These are phyloP conservation scores for Plestiodon gilberti DNA, from an alignment of 2,113 vertebrate genomes.

Conservation along the genomic window DNA sequence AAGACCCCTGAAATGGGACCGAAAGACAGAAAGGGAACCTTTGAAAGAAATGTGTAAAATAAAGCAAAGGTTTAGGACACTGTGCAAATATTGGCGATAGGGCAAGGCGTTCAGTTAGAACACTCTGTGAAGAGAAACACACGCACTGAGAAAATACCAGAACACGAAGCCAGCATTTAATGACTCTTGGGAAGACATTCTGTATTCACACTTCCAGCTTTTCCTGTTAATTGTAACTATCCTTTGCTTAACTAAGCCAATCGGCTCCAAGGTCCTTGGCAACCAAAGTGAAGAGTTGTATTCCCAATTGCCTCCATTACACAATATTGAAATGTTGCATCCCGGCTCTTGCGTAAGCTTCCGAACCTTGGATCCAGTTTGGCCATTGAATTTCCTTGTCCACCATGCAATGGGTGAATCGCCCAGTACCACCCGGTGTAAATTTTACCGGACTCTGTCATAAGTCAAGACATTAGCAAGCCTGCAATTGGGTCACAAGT, in stretches of 20 bases:
- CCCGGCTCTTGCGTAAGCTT: slow-evolving; percentile 1
- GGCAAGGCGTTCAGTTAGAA: neutral
- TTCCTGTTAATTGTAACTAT: neutral
- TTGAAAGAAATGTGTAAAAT: neutral
- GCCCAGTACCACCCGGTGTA: neutral
- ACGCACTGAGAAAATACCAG: rapidly evolving
- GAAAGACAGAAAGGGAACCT: neutral
- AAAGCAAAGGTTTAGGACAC: neutral
- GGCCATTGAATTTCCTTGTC: slow-evolving; percentile 1
- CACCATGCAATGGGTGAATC: neutral
- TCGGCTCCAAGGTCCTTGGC: neutral
- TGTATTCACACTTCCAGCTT: neutral
- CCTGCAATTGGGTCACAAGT: neutral
- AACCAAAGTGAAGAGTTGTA: neutral
- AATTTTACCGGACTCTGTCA: neutral
- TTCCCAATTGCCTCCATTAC: neutral
- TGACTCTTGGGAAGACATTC: neutral
- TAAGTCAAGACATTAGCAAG: neutral
- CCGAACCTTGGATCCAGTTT: neutral
- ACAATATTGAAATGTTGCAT: neutral
- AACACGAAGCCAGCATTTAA: neutral
- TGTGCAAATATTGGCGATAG: neutral
- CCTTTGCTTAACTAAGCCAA: neutral
- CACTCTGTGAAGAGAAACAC: neutral
- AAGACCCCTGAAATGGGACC: too few relatives aligned